Conservation (phyloP, 2,888 invertebrate genomes). For the Keiferia lycopersicella region DNA sequence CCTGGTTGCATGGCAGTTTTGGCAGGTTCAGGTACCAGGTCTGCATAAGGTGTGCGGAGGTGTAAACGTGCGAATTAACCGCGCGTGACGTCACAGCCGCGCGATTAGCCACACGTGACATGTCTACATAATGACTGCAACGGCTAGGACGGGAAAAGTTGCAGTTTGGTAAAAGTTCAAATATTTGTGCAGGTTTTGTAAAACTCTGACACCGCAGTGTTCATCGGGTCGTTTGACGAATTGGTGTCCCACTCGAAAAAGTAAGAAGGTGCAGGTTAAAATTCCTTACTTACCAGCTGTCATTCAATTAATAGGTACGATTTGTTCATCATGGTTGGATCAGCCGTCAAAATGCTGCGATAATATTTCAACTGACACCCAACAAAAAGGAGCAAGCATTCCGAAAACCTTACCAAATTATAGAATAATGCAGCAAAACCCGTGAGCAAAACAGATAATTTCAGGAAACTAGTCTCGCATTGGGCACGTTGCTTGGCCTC, state of each 20-base stretch:
- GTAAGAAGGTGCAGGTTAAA: no score
- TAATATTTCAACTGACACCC: no score
- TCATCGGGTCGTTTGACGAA: no score
- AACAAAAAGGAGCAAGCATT: no score
- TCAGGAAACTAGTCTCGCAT: neutral
- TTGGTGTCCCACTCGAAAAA: no score
- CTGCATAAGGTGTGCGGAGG: slow-evolving; percentile 41
- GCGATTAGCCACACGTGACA: slow-evolving; percentile 62
- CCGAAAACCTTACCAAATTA: no score
- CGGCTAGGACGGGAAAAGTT: neutral
- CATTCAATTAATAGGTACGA: no score
- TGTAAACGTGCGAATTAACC: slow-evolving; percentile 60
- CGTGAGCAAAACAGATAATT: slow-evolving; percentile 16
- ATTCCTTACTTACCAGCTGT: no score
- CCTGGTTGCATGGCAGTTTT: neutral
- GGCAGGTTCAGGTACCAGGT: neutral
- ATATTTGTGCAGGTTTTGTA: neutral
- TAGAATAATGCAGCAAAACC: slow-evolving; percentile 15
- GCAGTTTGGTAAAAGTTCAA: neutral
- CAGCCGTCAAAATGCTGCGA: no score
- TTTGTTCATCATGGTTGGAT: no score
- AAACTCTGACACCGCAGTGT: no score
- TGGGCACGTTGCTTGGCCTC: slow-evolving; percentile 35
- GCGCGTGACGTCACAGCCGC: slow-evolving; percentile 54
- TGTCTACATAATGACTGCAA: slow-evolving; percentile 43